Base-by-base conservation (phyloP, 2,888 invertebrate genomes). In the Mactromeris polynyma region DNA sequence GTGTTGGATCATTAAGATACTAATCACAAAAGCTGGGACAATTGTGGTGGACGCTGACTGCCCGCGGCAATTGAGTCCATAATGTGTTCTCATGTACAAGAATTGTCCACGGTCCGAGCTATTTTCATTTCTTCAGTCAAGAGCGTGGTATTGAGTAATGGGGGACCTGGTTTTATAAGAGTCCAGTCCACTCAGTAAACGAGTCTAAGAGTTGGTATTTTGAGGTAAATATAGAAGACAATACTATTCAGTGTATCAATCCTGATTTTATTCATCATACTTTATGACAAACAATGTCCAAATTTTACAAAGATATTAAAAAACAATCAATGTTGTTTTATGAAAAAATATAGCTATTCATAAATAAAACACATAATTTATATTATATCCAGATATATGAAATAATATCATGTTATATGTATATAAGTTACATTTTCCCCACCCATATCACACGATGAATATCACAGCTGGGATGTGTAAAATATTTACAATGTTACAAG, bases 391-490 rank as follows among this genome's bases (percentile, higher is more conserved):
- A 73, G 36, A 73, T 73, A 73, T 36, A 73, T 31, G 17, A 73
- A 73, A 73, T 73, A 73, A 73, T 73, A 73, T 73, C 73, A 73
- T 73, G 73, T 73, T 73, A 64, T 26, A 64, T 73, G 19, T 73
- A 73, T 73, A 26, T 33, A 36, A 73, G 19, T 73, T 33, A 73
- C 17, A 73, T 36, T 3, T 19, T 36, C 73, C 73, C 73, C 33
- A 73, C 73, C 73, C 73, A 73, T 73, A 73, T 73, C 73, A 73
- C 73, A 73, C 73, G 4, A 36, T 33, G 36, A 64, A 9, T 73
- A 73, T 73, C 73, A 73, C 73, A 73, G 73, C 17, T 33, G 19
- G 1, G 26, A 73, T 4, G 73, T 69, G 17, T 73, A 33, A 26
- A 17, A 33, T 73, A 73, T 73, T 19, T 73, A 73, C 73, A 73